A percentile compares a stretch with the other conserved stretches of the same genome.
Conservation (phyloP, 2,888 invertebrate genomes). For the Eubasilissa splendida region DNA sequence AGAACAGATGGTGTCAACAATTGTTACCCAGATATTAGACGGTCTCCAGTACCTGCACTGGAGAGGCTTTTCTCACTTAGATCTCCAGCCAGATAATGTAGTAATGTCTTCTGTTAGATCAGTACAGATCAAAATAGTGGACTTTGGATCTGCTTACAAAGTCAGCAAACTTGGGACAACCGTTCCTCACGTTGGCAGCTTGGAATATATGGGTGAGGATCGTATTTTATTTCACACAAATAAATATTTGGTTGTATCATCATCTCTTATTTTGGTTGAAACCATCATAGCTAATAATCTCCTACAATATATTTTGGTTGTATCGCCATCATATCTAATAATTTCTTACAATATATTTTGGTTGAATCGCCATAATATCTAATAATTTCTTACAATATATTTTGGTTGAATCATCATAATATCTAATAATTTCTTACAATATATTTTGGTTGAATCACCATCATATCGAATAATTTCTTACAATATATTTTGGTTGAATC, state of each 20-base stretch:
- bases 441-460: constrained; percentile 47
- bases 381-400: not conserved
- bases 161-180: constrained; percentile 85
- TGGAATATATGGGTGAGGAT: constrained; percentile 80
- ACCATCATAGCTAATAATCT: no score
- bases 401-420: constrained; percentile 35
- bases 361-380: no score
- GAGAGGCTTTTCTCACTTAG: constrained; percentile 90
- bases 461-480: not conserved
- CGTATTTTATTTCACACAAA: not conserved
- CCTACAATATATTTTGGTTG: no score
- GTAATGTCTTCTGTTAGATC: constrained; percentile 91
- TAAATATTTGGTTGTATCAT: no score
- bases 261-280: no score
- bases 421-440: not conserved
- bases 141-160: constrained; percentile 90
- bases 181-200: constrained; percentile 80
- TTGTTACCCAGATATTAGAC: constrained; percentile 89
- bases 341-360: constrained; percentile 42
- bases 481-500: constrained; percentile 41
- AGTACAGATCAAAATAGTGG: constrained; percentile 91
- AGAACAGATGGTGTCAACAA: constrained; percentile 92
- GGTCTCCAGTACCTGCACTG: constrained; percentile 96
- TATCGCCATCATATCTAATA: no score
- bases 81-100: constrained; percentile 95